These are phyloP conservation scores for Menura novaehollandiae DNA, from an alignment of 2,113 vertebrate genomes.

Conservation along the genomic window DNA sequence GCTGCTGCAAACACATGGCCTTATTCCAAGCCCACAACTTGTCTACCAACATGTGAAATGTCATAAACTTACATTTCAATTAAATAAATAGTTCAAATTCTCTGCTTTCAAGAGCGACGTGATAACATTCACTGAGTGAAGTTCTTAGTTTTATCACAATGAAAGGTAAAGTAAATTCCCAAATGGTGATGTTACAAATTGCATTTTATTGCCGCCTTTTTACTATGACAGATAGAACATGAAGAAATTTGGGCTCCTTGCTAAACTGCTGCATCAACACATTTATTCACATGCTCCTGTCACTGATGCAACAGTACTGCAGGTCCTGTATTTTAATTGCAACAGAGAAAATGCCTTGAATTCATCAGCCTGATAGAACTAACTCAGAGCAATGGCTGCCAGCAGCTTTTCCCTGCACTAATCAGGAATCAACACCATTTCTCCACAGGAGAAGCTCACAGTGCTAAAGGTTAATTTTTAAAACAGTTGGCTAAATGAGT, in stretches of 20 bases:
- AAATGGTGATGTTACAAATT: neutral
- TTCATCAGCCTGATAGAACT: neutral
- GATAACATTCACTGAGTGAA: neutral
- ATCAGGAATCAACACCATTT: neutral
- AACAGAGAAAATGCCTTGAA: neutral
- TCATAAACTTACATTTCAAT: neutral
- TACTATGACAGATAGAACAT: neutral
- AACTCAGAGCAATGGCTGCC: accelerated
- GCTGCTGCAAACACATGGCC: neutral
- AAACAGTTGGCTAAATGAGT: neutral
- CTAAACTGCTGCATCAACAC: neutral
- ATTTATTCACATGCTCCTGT: neutral
- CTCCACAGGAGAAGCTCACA: neutral
- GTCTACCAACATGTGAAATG: neutral
- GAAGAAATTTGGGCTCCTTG: neutral
- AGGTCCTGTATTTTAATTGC: neutral
- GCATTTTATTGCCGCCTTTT: neutral
- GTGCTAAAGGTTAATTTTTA: neutral
- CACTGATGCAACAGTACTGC: neutral
- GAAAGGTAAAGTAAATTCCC: neutral
- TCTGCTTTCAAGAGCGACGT: neutral
- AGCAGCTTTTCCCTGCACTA: neutral
- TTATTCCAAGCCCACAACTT: neutral
- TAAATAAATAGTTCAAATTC: neutral
- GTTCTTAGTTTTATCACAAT: neutral